Conservation (phyloP, 2,113 vertebrate species). For the Halcyon senegalensis region DNA sequence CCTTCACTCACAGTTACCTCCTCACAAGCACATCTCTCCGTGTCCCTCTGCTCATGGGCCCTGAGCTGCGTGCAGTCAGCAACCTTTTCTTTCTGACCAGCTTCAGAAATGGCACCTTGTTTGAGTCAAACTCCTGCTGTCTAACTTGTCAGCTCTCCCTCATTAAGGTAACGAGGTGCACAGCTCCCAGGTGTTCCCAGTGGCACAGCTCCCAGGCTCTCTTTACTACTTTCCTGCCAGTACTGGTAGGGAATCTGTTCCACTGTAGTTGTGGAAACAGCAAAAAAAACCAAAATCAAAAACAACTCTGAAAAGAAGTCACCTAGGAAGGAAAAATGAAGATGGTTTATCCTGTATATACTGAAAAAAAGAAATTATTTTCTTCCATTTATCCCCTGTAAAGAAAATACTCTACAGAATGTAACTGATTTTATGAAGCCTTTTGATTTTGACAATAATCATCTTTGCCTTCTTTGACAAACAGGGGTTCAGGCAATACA, state of each 20-base stretch:
- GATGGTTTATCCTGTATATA: background rate
- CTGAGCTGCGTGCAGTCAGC: background rate
- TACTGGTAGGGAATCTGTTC: background rate
- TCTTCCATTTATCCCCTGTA: background rate
- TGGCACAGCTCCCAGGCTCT: background rate
- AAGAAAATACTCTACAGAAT: background rate
- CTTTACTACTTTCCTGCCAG: background rate
- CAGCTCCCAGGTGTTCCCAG: background rate
- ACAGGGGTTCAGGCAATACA: background rate
- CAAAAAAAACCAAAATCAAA: background rate
- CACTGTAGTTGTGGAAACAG: background rate
- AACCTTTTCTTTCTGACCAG: background rate
- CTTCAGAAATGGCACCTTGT: background rate
- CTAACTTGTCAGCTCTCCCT: background rate
- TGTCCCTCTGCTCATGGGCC: background rate
- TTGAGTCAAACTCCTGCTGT: background rate
- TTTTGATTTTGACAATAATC: background rate
- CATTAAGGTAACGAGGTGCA: background rate
- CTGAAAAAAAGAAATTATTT: background rate
- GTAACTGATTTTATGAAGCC: background rate
- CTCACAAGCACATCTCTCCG: background rate
- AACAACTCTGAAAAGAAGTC: background rate
- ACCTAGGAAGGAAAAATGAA: background rate
- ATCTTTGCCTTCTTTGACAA: background rate
- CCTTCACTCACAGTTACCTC: background rate